These are phyloP conservation scores for Fringilla coelebs DNA, from an alignment of 2,797 vertebrate species.

Conservation along the genomic window DNA sequence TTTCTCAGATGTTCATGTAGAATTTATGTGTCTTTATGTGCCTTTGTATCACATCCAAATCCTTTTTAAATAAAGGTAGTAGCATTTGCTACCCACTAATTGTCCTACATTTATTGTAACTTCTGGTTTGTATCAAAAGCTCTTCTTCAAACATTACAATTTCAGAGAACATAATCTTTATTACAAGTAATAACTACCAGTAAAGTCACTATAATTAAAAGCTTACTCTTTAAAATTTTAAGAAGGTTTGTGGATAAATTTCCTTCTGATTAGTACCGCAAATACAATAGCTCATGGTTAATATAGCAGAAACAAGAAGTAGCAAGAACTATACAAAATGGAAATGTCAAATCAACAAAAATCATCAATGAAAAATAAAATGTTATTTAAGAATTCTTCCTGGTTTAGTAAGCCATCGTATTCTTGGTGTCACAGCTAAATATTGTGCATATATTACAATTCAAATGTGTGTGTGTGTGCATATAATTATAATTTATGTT, in stretches of 20 bases:
- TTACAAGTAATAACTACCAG: background rate
- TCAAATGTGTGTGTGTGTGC: background rate
- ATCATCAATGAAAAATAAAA: background rate
- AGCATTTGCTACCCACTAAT: constrained; percentile 10
- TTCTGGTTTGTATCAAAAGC: background rate
- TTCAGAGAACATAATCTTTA: background rate
- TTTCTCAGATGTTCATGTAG: constrained; percentile 13
- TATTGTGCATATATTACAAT: background rate
- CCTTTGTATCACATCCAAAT: constrained; percentile 22
- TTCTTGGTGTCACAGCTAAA: background rate
- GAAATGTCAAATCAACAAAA: background rate
- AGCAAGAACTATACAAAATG: background rate
- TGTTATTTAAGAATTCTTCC: background rate
- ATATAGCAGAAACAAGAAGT: background rate
- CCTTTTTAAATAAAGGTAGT: constrained; percentile 18
- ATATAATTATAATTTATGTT: constrained; percentile 36
- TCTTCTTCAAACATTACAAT: background rate
- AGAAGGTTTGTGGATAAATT: background rate
- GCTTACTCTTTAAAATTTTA: background rate
- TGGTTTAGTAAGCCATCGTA: background rate
- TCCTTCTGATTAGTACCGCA: background rate
- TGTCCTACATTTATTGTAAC: background rate
- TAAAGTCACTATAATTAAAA: constrained; percentile 4
- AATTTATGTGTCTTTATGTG: constrained; percentile 33
- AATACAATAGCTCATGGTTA: background rate